Evolutionary conservation across 1,140 invertebrate species (phyloP), one percentile per base, ranked within the genome.

Genomic region (Drosophila triauraria): DNA sequence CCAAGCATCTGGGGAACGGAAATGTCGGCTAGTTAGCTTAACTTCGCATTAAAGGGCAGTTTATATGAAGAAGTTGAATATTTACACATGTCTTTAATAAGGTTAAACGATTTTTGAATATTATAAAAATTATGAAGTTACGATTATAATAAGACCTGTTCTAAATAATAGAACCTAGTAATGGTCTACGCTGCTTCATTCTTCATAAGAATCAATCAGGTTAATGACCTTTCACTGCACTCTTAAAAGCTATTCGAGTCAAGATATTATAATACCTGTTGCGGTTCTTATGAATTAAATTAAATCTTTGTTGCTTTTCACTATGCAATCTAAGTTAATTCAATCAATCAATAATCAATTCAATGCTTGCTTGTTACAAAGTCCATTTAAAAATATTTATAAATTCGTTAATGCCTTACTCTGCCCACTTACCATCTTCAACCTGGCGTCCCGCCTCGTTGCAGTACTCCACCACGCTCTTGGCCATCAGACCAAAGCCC

Each of bases 401-500:
- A 35, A 35, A 35, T 35, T 35, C 3, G 7, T 8, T 9, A 9
- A 35, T 4, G 3, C 0, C 10, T 5, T 1, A 5, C 17, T 46
- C 10, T 20, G 17, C 2, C 17, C 10, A 62, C 65, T 54, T n/a
- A 87, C 84, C 84, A 35, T 85, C 85, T 32, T 85, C 70, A 5
- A 62, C 60, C 17, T 79, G 71, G 12, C 65, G 78, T 32, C 67
- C 82, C 6, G 85, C 70, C 23, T 78, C 44, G 48, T 87, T 78
- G 48, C 92, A 92, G 71, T 92, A 92, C 68, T 92, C 87, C 57
- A 92, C 75, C 4, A 84, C 78, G 40, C 87, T 92, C 43, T 84
- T 82, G 48, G 90, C 92, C 38, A 48, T 74, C 40, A 92, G 38
- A 13, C 72, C 77, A 53, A 69, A 81, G 23, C 74, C 65, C 6